Evolutionary conservation across 2,113 vertebrate species (phyloP).

Genomic region (Siniperca knerii): DNA sequence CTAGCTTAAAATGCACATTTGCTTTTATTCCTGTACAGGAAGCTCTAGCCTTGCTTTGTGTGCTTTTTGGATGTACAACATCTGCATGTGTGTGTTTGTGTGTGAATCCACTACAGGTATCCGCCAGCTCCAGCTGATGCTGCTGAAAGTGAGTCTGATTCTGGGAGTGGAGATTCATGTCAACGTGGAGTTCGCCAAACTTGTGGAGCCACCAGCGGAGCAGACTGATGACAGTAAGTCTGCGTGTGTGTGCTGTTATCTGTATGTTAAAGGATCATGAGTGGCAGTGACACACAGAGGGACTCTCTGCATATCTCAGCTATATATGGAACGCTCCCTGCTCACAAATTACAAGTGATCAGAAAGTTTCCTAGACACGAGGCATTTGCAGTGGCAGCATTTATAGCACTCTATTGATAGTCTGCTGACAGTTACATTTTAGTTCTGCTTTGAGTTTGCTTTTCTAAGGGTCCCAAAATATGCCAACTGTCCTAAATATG

Average conservation of each 20-base stretch:
- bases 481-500: neutral
- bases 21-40: neutral
- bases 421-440: slow-evolving; percentile 4
- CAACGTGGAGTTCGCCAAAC: slow-evolving; percentile 92
- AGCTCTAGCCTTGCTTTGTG: neutral
- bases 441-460: neutral
- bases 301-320: slow-evolving; percentile 37
- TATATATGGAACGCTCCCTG: slow-evolving; percentile 45
- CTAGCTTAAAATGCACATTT: neutral
- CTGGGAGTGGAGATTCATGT: slow-evolving; percentile 95
- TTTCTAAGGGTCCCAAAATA: slow-evolving; percentile 11
- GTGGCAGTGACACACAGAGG: slow-evolving; percentile 37
- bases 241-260: slow-evolving; percentile 15
- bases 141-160: slow-evolving; percentile 94
- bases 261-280: slow-evolving; percentile 2
- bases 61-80: neutral
- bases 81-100: neutral
- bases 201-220: slow-evolving; percentile 92
- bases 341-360: slow-evolving; percentile 16
- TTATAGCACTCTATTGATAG: slow-evolving; percentile 24
- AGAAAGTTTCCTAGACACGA: neutral
- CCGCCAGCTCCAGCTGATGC: slow-evolving; percentile 96
- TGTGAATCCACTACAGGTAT: slow-evolving; percentile 86
- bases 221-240: slow-evolving; percentile 89
- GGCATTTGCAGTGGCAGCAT: neutral